These are phyloP conservation scores for Clarias platycephalus DNA, from an alignment of 2,797 vertebrate genomes.

Conservation along the genomic window DNA sequence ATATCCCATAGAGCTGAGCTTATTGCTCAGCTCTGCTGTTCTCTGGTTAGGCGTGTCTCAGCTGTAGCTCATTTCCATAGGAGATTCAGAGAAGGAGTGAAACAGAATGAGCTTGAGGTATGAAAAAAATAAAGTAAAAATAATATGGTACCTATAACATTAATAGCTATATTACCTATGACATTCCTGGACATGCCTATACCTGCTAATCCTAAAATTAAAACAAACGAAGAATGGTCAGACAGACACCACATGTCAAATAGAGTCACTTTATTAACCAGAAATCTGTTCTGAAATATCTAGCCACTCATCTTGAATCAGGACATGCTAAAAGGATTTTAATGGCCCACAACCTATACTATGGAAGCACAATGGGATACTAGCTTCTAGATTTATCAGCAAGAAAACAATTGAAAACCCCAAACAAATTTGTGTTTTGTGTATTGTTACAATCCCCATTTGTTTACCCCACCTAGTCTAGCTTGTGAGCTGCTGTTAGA, in stretches of 20 bases:
- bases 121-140: too few relatives aligned
- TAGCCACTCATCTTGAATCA: neutral
- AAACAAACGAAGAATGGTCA: neutral
- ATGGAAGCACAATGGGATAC: neutral
- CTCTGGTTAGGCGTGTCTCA: too few relatives aligned
- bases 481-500: conserved; percentile 14
- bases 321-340: neutral
- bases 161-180: neutral
- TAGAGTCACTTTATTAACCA: neutral
- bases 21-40: too few relatives aligned
- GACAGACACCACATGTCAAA: neutral
- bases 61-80: too few relatives aligned
- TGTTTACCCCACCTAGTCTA: neutral
- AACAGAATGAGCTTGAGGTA: too few relatives aligned
- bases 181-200: neutral
- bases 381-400: neutral
- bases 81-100: too few relatives aligned
- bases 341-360: neutral
- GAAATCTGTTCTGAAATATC: neutral
- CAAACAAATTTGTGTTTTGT: neutral
- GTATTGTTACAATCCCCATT: neutral
- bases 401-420: neutral
- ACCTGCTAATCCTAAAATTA: neutral
- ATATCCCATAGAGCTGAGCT: too few relatives aligned
- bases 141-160: too few relatives aligned